Evolutionary conservation across 2,113 vertebrate genomes (phyloP), one percentile per base, ranked within the genome.

Genomic region (Oncorhynchus gorbuscha): DNA sequence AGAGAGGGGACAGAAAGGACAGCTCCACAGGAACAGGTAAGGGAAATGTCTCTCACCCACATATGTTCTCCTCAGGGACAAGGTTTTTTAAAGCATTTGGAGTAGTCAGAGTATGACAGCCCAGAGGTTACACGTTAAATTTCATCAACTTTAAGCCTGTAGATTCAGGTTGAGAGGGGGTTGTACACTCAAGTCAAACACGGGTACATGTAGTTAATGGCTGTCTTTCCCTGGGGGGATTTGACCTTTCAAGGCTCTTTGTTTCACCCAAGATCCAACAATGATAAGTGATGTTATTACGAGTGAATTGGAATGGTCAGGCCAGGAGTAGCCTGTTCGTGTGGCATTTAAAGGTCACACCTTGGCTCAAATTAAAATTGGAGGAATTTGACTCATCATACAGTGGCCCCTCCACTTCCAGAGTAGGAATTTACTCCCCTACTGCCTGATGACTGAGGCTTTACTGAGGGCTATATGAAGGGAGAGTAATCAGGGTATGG

Each of bases 301-400:
- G 55, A 58, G 2, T 58, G 55, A 14, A 14, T 58, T 20, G 16
- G 55, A 14, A 58, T 20, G 55, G 14, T 5, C 20, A 58, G 20
- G 39, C 20, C 18, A 58, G 20, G 13, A 58, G 13, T 58, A 20
- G 14, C 55, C 18, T 26, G 55, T 59, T 59, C 59, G 71, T 20
- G 14, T 28, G 1, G 13, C 51, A 7, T 72, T 72, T 28, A 75
- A 71, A 79, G 58, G 59, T 66, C 72, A 58, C 71, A 58, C 26
- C 39, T 39, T 39, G 39, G 39, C 39, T 39, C 39, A 45, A 45
- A 45, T 9, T 45, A 45, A 11, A 45, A 45, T 45, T 45, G 39
- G 39, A 45, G 39, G 39, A 45, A 45, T 45, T 45, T 45, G 9
- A 45, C 39, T 45, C 2, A 9, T 45, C 39, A 45, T 45, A 45